phyloP scores from a whole-genome alignment of 1,140 invertebrate genomes.

The Dendrolimus punctatus region DNA sequence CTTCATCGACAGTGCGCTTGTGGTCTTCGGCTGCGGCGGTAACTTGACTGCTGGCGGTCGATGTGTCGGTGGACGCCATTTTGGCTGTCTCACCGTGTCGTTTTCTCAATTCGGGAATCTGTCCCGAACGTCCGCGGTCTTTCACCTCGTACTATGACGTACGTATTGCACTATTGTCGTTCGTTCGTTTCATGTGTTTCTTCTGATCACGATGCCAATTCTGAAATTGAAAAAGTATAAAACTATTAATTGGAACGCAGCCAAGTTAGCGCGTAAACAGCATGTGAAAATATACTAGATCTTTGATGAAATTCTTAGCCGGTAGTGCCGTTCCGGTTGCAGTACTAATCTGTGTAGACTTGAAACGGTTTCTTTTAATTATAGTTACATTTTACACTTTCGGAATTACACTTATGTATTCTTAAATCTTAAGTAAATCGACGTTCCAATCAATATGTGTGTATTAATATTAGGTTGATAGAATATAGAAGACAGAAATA shows the following conservation, averaged over 20 bases:
- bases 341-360: no score
- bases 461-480: no score
- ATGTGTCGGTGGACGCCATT: conserved; percentile 65
- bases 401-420: background rate
- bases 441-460: background rate
- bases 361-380: no score
- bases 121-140: conserved; percentile 63
- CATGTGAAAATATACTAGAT: background rate
- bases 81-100: conserved; percentile 50
- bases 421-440: background rate
- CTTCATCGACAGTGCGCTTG: conserved; percentile 64
- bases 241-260: conserved; percentile 11
- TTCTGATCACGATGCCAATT: conserved; percentile 24
- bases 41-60: conserved; percentile 60
- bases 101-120: conserved; percentile 35
- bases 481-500: no score
- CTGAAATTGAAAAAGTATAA: conserved; percentile 35
- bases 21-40: conserved; percentile 47
- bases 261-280: conserved; percentile 7
- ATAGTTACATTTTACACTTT: no score
- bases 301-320: conserved; percentile 2
- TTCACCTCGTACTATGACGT: conserved; percentile 33
- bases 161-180: conserved; percentile 25
- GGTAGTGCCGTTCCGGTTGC: background rate
- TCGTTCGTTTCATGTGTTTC: conserved; percentile 18